Conservation (phyloP, 2,888 invertebrate species). For the Rhingia rostrata region DNA sequence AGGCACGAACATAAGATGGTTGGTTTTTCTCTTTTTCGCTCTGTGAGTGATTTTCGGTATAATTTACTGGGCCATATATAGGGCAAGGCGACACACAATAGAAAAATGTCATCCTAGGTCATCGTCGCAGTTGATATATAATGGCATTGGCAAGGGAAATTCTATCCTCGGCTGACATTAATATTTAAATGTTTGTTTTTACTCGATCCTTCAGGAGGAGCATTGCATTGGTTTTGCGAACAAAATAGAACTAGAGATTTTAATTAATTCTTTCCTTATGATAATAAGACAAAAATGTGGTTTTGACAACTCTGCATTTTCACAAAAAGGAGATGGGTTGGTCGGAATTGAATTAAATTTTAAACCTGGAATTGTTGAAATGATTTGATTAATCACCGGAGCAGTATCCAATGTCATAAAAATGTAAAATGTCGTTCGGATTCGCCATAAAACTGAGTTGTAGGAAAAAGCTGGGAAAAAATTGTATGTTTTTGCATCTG, state of each 20-base stretch:
- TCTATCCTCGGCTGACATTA: conserved; percentile 36
- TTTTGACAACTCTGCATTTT: no score
- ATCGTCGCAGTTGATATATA: conserved; percentile 58
- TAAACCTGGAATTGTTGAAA: no score
- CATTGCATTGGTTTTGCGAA: background rate
- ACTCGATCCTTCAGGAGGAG: background rate
- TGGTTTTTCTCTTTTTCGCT: conserved; percentile 3
- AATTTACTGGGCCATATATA: conserved; percentile 56
- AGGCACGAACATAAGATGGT: conserved; percentile 1
- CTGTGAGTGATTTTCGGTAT: conserved; percentile 24
- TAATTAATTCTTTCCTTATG: no score
- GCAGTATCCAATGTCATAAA: no score
- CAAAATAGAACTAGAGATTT: background rate
- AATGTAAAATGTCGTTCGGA: no score
- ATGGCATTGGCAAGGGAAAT: conserved; percentile 62
- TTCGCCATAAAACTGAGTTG: no score
- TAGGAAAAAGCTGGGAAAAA: no score
- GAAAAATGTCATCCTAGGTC: conserved; percentile 73
- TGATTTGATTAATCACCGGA: no score
- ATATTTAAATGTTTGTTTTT: conserved; percentile 9
- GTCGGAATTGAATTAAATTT: no score
- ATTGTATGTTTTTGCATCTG: no score
- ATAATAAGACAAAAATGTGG: no score
- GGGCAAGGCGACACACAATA: conserved; percentile 72
- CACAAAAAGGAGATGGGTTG: no score